These are phyloP conservation scores for Amphiprion ocellaris DNA, from an alignment of 2,113 vertebrate species.

Conservation along the genomic window DNA sequence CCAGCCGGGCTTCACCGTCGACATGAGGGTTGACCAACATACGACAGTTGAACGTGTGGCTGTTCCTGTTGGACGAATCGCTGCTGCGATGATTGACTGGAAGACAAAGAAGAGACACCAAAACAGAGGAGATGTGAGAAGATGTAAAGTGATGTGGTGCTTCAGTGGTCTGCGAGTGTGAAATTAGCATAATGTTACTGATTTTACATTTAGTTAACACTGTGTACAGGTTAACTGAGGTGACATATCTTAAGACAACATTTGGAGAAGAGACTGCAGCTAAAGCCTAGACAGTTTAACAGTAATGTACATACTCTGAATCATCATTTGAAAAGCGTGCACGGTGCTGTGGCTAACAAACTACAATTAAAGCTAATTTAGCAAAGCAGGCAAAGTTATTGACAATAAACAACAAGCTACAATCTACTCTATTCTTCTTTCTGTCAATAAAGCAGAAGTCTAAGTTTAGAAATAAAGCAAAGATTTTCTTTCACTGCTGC, in stretches of 20 bases:
- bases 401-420: not conserved
- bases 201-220: not conserved
- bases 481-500: not conserved
- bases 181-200: not conserved
- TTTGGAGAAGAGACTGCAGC: not conserved
- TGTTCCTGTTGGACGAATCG: constrained; percentile 92
- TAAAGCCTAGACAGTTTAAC: not conserved
- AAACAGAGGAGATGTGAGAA: not conserved
- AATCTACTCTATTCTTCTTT: not conserved
- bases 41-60: constrained; percentile 98
- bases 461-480: too few species aligned
- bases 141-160: too few species aligned
- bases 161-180: too few species aligned
- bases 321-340: not conserved
- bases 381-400: not conserved
- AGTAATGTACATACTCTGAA: too few species aligned
- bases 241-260: not conserved
- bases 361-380: not conserved
- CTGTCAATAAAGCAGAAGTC: too few species aligned
- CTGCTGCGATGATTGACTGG: constrained; percentile 90
- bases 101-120: not conserved
- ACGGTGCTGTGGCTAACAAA: too few species aligned
- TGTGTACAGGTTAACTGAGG: not conserved
- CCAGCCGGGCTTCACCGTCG: constrained; percentile 87
- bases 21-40: constrained; percentile 94